Evolutionary conservation across 2,888 invertebrate genomes (phyloP), one percentile per base, ranked within the genome.

Genomic region (Chloroclystis v-ata): DNA sequence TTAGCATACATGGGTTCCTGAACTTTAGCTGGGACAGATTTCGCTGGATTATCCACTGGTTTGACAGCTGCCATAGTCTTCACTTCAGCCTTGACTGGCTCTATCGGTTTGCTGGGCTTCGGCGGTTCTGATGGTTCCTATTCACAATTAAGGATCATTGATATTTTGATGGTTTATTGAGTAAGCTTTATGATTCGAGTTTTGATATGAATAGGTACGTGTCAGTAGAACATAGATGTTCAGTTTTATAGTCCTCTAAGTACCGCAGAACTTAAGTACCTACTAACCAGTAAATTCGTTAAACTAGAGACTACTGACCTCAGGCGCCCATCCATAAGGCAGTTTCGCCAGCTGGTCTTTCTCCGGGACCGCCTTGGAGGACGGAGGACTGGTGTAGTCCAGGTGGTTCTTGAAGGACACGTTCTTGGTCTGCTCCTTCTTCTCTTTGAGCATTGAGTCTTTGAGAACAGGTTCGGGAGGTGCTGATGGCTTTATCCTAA

Each of bases 331-430:
- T 0, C 88, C 88, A 57, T 88, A 89, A 0, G 88, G 88, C 12
- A 87, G 65, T 49, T 89, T 89, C 0, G 89, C 89, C 0, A 89
- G 73, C 56, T 88, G 87, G 40, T 89, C 89, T 40, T 89, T 89
- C 45, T 89, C 89, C 1, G 86, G 82, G 7, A 88, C 82, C 12
- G 84, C 76, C 48, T 85, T 85, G 0, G 82, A 82, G 1, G 78
- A 59, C 0, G 85, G 83, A 13, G 79, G 78, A 42, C 84, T 86
- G 16, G 87, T 86, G 62, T 84, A 85, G 63, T 88, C 89, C 48
- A 88, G 61, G 48, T 89, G 88, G 50, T 89, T 89, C 58, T 89
- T 89, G 61, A 89, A 89, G 0, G 89, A 89, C 0, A 89, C 89
- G 35, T 88, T 88, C 60, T 89, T 89, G 0, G 88, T 88, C 43